Percentiles rank a stretch among this genome's conserved stretches.
Conservation (phyloP, 2,113 vertebrate genomes). For the Atrichornis clamosus region DNA sequence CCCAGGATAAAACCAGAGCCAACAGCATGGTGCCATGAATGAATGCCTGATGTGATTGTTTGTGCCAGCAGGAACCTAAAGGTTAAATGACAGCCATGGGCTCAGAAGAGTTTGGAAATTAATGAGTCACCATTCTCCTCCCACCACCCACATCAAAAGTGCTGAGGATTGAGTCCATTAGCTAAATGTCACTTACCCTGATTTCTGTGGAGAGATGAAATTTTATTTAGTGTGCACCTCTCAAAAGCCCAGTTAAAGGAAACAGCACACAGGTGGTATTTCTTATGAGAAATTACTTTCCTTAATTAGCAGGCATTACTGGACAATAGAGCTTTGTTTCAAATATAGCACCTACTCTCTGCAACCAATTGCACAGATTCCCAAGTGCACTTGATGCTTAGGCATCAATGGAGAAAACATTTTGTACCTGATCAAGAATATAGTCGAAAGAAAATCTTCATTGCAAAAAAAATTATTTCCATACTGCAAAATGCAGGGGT, state of each 20-base stretch:
- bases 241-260: neutral
- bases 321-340: neutral
- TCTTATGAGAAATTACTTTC: slow-evolving; percentile 20
- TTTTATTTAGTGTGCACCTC: neutral
- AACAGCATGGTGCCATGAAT: rapidly evolving
- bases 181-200: neutral
- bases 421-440: neutral
- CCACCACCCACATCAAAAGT: neutral
- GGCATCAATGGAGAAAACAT: neutral
- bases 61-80: neutral
- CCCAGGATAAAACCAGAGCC: neutral
- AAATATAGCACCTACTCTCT: neutral
- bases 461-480: neutral
- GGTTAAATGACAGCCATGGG: neutral
- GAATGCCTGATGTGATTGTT: neutral
- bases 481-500: neutral
- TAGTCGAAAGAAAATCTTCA: neutral
- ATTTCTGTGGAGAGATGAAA: neutral
- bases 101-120: neutral
- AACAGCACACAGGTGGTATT: neutral
- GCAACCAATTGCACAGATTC: neutral
- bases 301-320: slow-evolving; percentile 21
- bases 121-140: neutral
- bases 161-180: neutral
- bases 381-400: neutral